Base-by-base conservation (phyloP, 2,797 vertebrate species). In the Spheniscus humboldti region DNA sequence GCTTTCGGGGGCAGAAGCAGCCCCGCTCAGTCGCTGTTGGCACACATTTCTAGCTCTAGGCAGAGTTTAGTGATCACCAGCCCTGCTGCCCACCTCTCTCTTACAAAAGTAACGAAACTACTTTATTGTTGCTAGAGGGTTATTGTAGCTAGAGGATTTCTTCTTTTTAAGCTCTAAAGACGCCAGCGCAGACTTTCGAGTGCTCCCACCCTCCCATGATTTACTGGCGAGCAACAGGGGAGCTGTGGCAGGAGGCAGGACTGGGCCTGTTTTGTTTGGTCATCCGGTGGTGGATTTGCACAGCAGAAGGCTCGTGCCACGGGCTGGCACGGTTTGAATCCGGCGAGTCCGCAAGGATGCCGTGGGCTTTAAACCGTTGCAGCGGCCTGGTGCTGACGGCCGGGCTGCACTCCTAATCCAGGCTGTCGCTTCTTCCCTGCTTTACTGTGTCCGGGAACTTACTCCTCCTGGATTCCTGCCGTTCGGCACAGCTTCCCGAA, bases 11-110 rank as follows among this genome's bases (percentile, higher is more conserved):
- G 24, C 52, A 66, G 71, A 31, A 64, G 22, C 9, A 7, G 18
- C 30, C 14, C 39, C 1, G 13, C 37, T 52, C 10, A 1, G n/a
- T 37, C 1, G 1, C 76, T 18, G 35, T 11, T 37, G 31, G 43
- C 13, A 16, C 0, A 0, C 11, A 0, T 50, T 35, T 86, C 24
- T 6, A 43, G 11, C 62, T 81, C 22, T 2, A 35, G 53, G n/a
- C 13, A 12, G 57, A 69, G 33, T 9, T 60, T 15, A 17, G 75
- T 4, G n/a, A 39, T n/a, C 60, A 19, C 52, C 45, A 66, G 13
- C 18, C 1, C 1, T 5, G 12, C 52, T 45, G 37, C 14, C 20
- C 2, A 0, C 30, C 59, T 41, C 28, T 55, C 35, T 35, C 35
- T 35, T 18, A 85, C 30, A 25, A 23, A 62, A 43, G 43, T 25